phyloP scores from a whole-genome alignment of 1,140 invertebrate species.

The Spodoptera litura region DNA sequence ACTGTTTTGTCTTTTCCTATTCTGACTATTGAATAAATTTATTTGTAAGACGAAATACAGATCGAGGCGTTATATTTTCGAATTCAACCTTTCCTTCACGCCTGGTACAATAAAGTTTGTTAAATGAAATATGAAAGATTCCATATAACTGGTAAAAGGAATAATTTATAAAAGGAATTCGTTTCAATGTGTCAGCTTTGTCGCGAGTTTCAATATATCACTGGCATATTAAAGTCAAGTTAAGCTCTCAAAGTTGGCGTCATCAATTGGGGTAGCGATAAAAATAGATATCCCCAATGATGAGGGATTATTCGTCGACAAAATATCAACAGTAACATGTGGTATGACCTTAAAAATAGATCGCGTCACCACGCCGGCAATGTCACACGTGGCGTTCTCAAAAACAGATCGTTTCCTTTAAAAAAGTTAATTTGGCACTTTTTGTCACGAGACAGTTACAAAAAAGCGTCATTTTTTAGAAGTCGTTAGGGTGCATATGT shows the following conservation, averaged over 20 bases:
- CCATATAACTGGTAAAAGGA: slow-evolving; percentile 52
- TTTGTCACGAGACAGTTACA: slow-evolving; percentile 66
- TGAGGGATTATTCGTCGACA: slow-evolving; percentile 79
- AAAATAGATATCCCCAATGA: slow-evolving; percentile 79
- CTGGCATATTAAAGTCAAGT: slow-evolving; percentile 78
- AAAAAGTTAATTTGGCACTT: slow-evolving; percentile 84
- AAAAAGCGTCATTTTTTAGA: slow-evolving; percentile 79
- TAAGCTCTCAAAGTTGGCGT: slow-evolving; percentile 69
- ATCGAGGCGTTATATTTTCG: slow-evolving; percentile 66
- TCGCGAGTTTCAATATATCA: slow-evolving; percentile 78
- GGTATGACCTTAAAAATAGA: slow-evolving; percentile 75
- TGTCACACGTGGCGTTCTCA: slow-evolving; percentile 81
- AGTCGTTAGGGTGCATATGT: slow-evolving; percentile 74
- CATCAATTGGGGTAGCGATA: slow-evolving; percentile 73
- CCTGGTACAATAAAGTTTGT: slow-evolving; percentile 56
- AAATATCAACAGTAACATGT: slow-evolving; percentile 80
- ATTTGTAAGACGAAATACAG: slow-evolving; percentile 68
- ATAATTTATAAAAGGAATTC: slow-evolving; percentile 71
- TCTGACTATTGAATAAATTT: slow-evolving; percentile 74
- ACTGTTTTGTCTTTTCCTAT: slow-evolving; percentile 70
- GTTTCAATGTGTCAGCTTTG: slow-evolving; percentile 70
- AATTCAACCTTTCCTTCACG: slow-evolving; percentile 60
- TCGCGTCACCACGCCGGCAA: slow-evolving; percentile 66
- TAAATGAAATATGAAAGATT: slow-evolving; percentile 63
- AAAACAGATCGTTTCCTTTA: slow-evolving; percentile 85